These are phyloP conservation scores for Ctenopoma kingsleyae DNA, from an alignment of 2,797 vertebrate genomes.

Conservation along the genomic window DNA sequence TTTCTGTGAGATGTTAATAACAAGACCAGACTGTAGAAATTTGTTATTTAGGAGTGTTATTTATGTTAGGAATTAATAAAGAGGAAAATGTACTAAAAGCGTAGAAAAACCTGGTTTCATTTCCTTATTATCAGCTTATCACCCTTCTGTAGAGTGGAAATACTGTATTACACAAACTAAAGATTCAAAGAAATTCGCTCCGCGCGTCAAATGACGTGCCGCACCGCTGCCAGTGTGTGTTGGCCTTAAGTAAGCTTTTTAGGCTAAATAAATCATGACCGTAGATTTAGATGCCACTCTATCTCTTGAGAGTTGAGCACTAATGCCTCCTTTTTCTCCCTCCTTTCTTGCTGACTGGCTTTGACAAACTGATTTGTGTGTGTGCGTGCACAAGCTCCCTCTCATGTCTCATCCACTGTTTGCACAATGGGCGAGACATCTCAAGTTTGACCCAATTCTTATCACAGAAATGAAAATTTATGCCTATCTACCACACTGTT, in stretches of 20 bases:
- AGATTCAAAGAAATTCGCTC: too few species aligned
- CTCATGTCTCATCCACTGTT: constrained; percentile 60
- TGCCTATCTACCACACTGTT: constrained; percentile 22
- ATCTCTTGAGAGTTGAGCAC: constrained; percentile 40
- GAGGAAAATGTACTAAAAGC: too few species aligned
- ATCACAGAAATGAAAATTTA: constrained; percentile 58
- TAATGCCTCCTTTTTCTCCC: constrained; percentile 39
- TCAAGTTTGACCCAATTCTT: constrained; percentile 82
- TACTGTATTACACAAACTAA: too few species aligned
- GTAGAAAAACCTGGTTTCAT: too few species aligned
- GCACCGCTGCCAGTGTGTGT: too few species aligned
- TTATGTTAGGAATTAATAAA: too few species aligned
- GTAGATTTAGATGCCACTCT: constrained; percentile 17
- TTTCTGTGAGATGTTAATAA: too few species aligned
- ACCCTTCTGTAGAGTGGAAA: too few species aligned
- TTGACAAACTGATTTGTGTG: constrained; percentile 63
- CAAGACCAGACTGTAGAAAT: too few species aligned
- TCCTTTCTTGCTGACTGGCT: constrained; percentile 47
- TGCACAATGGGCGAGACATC: constrained; percentile 52
- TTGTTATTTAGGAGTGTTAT: too few species aligned
- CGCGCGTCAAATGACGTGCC: too few species aligned
- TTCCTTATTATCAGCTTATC: too few species aligned
- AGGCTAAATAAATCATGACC: constrained; percentile 14
- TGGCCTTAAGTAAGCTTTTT: constrained; percentile 21
- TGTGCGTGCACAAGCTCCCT: constrained; percentile 37